phyloP scores from a whole-genome alignment of 2,113 vertebrate genomes.

The Muntiacus reevesi region DNA sequence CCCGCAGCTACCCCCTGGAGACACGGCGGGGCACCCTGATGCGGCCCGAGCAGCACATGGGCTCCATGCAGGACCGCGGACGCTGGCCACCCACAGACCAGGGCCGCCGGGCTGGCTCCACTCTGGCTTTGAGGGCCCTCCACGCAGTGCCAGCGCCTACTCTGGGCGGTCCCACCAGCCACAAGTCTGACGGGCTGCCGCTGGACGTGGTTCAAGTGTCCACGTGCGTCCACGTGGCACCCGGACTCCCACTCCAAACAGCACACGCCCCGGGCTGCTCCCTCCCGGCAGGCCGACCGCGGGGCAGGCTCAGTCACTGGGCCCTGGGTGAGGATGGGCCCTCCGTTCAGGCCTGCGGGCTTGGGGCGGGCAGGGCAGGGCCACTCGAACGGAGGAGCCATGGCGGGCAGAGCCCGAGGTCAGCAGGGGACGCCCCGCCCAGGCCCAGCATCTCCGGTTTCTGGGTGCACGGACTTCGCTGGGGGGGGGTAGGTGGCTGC shows the following conservation, averaged over 20 bases:
- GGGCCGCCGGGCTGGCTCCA: neutral
- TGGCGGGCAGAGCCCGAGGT: accelerated
- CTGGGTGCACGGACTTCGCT: accelerated
- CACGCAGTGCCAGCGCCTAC: neutral
- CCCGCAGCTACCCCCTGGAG: neutral
- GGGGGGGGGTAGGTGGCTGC: too few relatives aligned
- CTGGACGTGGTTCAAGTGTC: neutral
- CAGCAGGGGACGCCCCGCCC: neutral
- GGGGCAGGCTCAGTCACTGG: neutral
- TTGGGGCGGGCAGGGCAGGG: too few relatives aligned
- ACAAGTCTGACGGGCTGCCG: neutral
- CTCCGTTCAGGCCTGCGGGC: neutral
- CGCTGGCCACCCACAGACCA: neutral
- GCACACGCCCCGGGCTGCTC: accelerated
- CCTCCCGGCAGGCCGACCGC: neutral
- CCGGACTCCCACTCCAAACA: accelerated
- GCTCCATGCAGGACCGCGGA: neutral
- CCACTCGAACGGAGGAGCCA: accelerated
- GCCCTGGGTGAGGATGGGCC: neutral
- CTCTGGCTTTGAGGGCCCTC: neutral
- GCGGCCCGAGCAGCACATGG: constrained; percentile 22
- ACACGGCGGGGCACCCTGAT: neutral
- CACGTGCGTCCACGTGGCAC: accelerated
- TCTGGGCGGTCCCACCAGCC: neutral
- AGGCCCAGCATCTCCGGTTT: neutral